These are phyloP conservation scores for Podarcis cretensis DNA, from an alignment of 2,113 vertebrate genomes.

Conservation along the genomic window DNA sequence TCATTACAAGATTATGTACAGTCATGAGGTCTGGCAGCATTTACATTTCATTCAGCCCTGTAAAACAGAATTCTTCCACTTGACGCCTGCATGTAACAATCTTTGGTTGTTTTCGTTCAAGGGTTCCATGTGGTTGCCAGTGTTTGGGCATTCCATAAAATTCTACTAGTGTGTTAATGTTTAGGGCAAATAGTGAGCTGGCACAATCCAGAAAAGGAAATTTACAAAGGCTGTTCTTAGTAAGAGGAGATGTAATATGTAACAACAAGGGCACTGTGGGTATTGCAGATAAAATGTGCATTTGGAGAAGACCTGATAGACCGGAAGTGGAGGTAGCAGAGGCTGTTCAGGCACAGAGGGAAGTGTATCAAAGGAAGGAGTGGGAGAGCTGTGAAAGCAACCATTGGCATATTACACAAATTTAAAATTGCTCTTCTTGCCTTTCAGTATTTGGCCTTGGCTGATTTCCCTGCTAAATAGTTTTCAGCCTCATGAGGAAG, in stretches of 20 bases:
- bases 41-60: background rate
- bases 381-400: background rate
- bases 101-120: background rate
- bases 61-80: background rate
- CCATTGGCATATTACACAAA: too few relatives aligned
- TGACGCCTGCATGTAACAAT: background rate
- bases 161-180: background rate
- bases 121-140: background rate
- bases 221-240: background rate
- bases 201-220: background rate
- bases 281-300: background rate
- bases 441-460: constrained; percentile 94
- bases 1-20: background rate
- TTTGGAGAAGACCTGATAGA: background rate
- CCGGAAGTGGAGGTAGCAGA: background rate
- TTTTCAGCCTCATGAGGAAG: constrained; percentile 93
- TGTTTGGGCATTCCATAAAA: background rate
- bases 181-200: background rate
- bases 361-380: background rate
- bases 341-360: background rate
- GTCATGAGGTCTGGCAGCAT: background rate
- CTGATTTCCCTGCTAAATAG: constrained; percentile 95
- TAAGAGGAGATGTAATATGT: too few relatives aligned
- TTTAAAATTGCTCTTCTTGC: constrained; percentile 25
- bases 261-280: background rate